Base-by-base conservation (phyloP, 2,888 invertebrate species). In the Neria commutata region DNA sequence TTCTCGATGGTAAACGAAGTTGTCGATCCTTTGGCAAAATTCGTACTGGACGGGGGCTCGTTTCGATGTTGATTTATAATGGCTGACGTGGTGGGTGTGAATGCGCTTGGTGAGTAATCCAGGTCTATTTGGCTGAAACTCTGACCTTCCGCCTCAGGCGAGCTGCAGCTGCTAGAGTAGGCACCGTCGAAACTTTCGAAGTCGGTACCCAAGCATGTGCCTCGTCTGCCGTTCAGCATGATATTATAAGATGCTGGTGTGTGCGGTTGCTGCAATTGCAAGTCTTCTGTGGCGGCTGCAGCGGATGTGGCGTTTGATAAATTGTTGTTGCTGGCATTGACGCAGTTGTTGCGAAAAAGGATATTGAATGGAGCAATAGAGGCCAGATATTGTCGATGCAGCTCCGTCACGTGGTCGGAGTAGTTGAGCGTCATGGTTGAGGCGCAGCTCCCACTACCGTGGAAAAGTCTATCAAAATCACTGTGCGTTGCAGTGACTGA, bases 1-100 rank as follows among this genome's bases (percentile, higher is more conserved):
- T 81, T 81, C 62, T 81, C 81, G 64, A 81, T 81, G 55, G 80
- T 80, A 64, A 81, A 81, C 6, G 75, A 67, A 5, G 72, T 70
- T 14, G n/a, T n/a, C n/a, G n/a, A n/a, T n/a, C n/a, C n/a, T n/a
- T n/a, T n/a, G n/a, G n/a, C n/a, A n/a, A n/a, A n/a, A n/a, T n/a
- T n/a, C n/a, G n/a, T n/a, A n/a, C n/a, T n/a, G n/a, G n/a, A n/a
- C n/a, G n/a, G n/a, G n/a, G n/a, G n/a, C n/a, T n/a, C n/a, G n/a
- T n/a, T 59, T 40, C 60, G 63, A 47, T 63, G 59, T 54, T n/a
- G n/a, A n/a, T n/a, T n/a, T n/a, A n/a, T n/a, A n/a, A n/a, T n/a
- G n/a, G 64, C 56, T 64, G 62, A 55, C 58, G 61, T 26, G 51
- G 73, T 68, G 10, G 76, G 70, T 1, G 68, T 72, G 24, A 78